A percentile compares a stretch with the other conserved stretches of the same genome.
Conservation (phyloP, 2,888 invertebrate genomes). For the Steromphala cineraria region DNA sequence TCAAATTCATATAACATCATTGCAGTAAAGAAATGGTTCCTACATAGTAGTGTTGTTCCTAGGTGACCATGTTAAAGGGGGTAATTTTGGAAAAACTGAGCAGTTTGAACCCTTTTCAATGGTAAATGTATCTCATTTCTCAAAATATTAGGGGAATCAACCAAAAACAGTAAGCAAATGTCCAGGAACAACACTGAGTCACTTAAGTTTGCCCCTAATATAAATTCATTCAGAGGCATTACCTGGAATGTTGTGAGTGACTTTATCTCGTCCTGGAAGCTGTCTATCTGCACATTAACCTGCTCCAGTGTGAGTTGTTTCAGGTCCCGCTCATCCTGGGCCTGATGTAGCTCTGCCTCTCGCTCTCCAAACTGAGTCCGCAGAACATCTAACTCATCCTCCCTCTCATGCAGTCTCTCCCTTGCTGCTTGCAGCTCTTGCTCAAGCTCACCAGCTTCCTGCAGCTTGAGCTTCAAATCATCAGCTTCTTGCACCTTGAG, state of each 20-base stretch:
- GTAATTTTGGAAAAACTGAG: no score
- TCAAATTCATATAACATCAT: no score
- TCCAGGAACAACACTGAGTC: no score
- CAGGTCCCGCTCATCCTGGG: slow-evolving; percentile 37
- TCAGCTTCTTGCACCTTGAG: neutral
- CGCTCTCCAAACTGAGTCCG: slow-evolving; percentile 26
- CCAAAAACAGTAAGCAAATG: no score
- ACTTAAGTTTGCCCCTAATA: no score
- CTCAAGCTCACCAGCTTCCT: neutral
- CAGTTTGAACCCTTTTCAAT: no score
- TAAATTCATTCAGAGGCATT: neutral
- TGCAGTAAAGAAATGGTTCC: no score
- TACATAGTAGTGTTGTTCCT: no score
- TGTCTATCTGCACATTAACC: slow-evolving; percentile 59
- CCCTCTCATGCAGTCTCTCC: neutral
- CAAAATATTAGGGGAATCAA: no score
- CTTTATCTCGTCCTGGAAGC: slow-evolving; percentile 61
- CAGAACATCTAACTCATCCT: neutral
- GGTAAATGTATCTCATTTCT: no score
- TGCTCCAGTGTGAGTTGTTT: slow-evolving; percentile 53
- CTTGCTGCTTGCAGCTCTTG: neutral
- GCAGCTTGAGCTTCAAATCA: neutral
- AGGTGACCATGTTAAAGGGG: no score
- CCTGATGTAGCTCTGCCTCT: slow-evolving; percentile 25
- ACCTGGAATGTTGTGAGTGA: slow-evolving; percentile 69